A percentile compares a stretch with the other conserved stretches of the same genome.
phyloP scores from a whole-genome alignment of 2,113 vertebrate species.

The Scomber scombrus region DNA sequence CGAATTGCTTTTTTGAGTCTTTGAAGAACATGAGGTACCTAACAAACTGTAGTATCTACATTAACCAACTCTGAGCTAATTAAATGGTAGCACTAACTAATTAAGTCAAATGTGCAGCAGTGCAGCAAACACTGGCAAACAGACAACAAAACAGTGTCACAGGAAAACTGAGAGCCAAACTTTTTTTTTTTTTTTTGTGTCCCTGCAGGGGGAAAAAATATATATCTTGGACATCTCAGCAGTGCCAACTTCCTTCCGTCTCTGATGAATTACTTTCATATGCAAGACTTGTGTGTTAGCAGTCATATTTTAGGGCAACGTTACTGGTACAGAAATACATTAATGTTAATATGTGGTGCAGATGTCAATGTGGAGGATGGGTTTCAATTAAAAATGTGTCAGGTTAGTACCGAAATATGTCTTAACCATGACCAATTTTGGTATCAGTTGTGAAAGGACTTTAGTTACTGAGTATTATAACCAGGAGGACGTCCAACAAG shows the following conservation, averaged over 20 bases:
- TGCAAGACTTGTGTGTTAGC: too few relatives aligned
- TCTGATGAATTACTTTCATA: neutral
- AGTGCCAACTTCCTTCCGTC: neutral
- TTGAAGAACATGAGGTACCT: slow-evolving; percentile 70
- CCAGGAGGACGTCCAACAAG: neutral
- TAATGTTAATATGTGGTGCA: neutral
- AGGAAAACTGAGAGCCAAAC: neutral
- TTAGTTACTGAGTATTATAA: neutral
- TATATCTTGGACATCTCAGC: neutral
- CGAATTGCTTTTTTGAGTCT: slow-evolving; percentile 48
- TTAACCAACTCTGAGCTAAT: slow-evolving; percentile 46
- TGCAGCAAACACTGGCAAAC: slow-evolving; percentile 20
- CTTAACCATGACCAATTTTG: neutral
- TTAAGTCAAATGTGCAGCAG: slow-evolving; percentile 16
- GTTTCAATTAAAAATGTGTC: neutral
- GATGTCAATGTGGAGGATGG: neutral
- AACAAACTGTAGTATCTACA: slow-evolving; percentile 27
- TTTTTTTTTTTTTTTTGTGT: too few relatives aligned
- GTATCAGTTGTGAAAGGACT: neutral
- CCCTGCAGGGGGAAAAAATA: too few relatives aligned
- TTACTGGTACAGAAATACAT: neutral
- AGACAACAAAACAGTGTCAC: neutral
- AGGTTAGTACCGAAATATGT: too few relatives aligned
- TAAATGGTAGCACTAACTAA: slow-evolving; percentile 37
- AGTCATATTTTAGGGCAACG: neutral